A percentile compares a stretch with the other conserved stretches of the same genome.
phyloP scores from a whole-genome alignment of 2,113 vertebrate genomes.

The Triplophysa tibetana region DNA sequence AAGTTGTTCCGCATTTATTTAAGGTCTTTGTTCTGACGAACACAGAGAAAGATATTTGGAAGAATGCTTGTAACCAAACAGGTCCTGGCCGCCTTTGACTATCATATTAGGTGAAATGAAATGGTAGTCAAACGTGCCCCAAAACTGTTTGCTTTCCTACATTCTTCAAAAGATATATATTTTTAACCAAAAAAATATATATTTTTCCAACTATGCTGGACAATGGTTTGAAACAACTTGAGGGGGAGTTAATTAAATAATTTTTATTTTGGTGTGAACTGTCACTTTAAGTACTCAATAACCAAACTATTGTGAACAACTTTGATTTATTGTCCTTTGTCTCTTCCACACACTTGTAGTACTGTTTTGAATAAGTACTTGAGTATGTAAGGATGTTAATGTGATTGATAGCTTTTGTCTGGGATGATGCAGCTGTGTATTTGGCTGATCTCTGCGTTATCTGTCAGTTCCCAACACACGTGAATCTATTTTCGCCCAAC shows the following conservation, averaged over 20 bases:
- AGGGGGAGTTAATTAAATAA: neutral
- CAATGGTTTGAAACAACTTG: neutral
- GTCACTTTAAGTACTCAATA: neutral
- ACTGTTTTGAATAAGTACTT: neutral
- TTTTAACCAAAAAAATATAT: no score
- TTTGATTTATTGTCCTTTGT: neutral
- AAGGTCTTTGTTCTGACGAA: no score
- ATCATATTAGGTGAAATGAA: no score
- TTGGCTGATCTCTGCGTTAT: slow-evolving; percentile 56
- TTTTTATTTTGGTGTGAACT: neutral
- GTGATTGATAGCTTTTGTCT: neutral
- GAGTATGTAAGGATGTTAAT: neutral
- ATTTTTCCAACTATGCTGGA: no score
- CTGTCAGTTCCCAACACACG: slow-evolving; percentile 57
- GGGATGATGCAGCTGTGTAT: slow-evolving; percentile 43
- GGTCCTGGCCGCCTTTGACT: no score
- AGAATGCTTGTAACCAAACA: no score
- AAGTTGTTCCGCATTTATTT: no score
- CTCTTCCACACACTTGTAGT: neutral
- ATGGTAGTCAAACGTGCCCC: no score
- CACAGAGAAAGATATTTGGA: no score
- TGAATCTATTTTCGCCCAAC: slow-evolving; percentile 64
- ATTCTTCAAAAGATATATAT: no score
- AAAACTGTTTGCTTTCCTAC: no score
- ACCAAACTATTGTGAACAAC: neutral